phyloP scores from a whole-genome alignment of 2,797 vertebrate species.

The Urophycis tenuis region DNA sequence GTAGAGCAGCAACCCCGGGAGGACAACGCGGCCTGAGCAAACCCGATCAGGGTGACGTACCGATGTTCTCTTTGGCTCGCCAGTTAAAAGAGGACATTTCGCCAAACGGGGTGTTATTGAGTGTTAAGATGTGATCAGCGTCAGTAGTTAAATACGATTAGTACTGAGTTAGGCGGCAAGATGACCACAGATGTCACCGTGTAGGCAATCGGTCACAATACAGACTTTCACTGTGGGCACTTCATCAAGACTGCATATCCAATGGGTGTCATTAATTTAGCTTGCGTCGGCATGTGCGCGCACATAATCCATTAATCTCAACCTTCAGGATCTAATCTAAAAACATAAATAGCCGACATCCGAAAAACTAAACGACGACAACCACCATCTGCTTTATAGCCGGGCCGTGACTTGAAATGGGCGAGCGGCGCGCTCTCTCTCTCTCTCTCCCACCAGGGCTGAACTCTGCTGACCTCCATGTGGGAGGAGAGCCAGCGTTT shows the following conservation, averaged over 20 bases:
- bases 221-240: no score
- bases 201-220: neutral
- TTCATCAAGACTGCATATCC: neutral
- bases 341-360: neutral
- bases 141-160: neutral
- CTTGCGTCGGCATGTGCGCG: no score
- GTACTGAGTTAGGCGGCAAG: neutral
- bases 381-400: neutral
- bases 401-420: neutral
- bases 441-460: constrained; percentile 27
- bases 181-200: neutral
- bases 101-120: no score
- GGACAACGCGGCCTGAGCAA: neutral
- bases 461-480: constrained; percentile 28
- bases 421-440: constrained; percentile 23
- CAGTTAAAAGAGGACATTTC: no score
- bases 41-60: no score
- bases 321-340: neutral
- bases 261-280: neutral
- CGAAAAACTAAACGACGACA: neutral
- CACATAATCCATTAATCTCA: neutral
- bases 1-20: neutral
- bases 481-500: constrained; percentile 42
- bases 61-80: no score
- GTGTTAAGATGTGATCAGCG: no score